phyloP scores from a whole-genome alignment of 2,888 invertebrate species.

The Morpho deidamia region DNA sequence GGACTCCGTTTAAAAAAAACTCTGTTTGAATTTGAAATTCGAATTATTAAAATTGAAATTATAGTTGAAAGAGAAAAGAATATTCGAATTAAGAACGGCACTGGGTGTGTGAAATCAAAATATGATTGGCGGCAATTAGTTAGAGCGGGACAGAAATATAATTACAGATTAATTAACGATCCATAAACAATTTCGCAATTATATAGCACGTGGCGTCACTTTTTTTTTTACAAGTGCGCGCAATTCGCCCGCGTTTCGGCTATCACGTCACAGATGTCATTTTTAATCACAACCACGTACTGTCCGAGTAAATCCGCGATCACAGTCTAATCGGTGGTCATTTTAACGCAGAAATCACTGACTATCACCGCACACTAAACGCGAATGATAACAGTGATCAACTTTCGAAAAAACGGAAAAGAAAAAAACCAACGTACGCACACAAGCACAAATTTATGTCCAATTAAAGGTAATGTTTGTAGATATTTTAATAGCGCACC shows the following conservation, averaged over 20 bases:
- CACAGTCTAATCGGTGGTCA: slow-evolving; percentile 29
- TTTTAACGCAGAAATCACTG: slow-evolving; percentile 43
- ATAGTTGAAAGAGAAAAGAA: slow-evolving; percentile 15
- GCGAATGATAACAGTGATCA: slow-evolving; percentile 71
- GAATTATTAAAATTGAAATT: not conserved
- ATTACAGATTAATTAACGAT: slow-evolving; percentile 59
- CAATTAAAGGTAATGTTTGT: slow-evolving; percentile 79
- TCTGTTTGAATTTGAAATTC: not conserved
- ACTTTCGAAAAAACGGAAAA: slow-evolving; percentile 65
- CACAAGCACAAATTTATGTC: slow-evolving; percentile 75
- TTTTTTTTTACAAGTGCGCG: slow-evolving; percentile 20
- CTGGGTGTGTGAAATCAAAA: slow-evolving; percentile 14
- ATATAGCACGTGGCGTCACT: slow-evolving; percentile 64
- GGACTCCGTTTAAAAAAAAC: not conserved
- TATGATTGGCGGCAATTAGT: slow-evolving; percentile 51
- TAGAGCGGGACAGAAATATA: slow-evolving; percentile 59
- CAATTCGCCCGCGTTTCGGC: slow-evolving; percentile 2
- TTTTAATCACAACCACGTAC: slow-evolving; percentile 40
- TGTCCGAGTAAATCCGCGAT: slow-evolving; percentile 31
- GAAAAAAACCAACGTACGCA: slow-evolving; percentile 65
- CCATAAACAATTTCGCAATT: slow-evolving; percentile 56
- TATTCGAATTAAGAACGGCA: slow-evolving; percentile 12
- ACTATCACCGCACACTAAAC: slow-evolving; percentile 62
- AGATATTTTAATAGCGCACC: slow-evolving; percentile 78
- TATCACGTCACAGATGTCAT: slow-evolving; percentile 71